phyloP scores from a whole-genome alignment of 2,113 vertebrate genomes.

The Aspiorhynchus laticeps region DNA sequence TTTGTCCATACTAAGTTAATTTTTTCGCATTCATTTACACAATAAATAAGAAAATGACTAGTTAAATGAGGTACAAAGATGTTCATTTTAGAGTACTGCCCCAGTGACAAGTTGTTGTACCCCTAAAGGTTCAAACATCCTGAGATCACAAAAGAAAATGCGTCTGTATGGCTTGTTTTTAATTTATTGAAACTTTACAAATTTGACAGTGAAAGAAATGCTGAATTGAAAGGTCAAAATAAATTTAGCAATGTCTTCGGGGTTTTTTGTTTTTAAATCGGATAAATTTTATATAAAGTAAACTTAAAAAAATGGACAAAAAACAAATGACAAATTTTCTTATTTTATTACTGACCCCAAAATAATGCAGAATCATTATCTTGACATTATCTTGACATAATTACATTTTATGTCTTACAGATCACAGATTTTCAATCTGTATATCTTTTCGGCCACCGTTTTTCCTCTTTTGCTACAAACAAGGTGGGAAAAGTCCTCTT shows the following conservation, averaged over 20 bases:
- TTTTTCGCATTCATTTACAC: neutral
- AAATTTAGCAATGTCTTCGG: neutral
- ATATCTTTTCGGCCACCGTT: neutral
- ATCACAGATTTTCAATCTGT: neutral
- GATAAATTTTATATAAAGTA: neutral
- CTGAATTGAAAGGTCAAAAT: neutral
- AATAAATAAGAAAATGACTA: neutral
- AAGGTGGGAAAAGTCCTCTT: neutral
- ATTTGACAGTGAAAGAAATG: neutral
- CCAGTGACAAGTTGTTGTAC: neutral
- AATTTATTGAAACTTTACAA: neutral
- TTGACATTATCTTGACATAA: no score
- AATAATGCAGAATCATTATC: neutral
- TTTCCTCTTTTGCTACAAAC: neutral
- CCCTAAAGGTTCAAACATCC: no score
- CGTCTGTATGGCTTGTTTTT: neutral
- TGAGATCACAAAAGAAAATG: neutral
- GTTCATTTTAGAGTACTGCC: neutral
- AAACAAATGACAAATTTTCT: neutral
- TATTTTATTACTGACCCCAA: neutral
- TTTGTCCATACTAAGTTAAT: no score
- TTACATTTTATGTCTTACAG: neutral
- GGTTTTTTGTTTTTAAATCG: neutral
- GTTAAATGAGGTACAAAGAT: neutral
- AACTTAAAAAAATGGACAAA: neutral